Conservation (phyloP, 1,140 invertebrate genomes). For the Asbolus verrucosus region DNA sequence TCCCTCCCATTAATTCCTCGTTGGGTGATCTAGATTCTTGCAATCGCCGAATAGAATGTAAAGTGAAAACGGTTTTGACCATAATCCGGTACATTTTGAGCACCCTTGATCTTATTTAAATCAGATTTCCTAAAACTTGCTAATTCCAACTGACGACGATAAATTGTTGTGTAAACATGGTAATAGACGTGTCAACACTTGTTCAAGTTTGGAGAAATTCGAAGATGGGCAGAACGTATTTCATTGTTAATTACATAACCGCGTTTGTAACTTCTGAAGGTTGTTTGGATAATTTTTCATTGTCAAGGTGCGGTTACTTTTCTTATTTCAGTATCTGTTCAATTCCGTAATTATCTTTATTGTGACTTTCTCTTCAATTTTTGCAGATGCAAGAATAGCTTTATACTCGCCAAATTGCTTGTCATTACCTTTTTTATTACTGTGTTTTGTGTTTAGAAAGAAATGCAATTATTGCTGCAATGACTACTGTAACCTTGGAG, state of each 20-base stretch:
- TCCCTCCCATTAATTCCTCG: conserved; percentile 4
- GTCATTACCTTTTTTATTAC: not conserved
- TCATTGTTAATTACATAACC: too few species aligned
- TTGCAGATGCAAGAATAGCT: not conserved
- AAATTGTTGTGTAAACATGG: not conserved
- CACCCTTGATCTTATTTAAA: too few species aligned
- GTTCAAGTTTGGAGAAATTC: too few species aligned
- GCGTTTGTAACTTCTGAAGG: too few species aligned
- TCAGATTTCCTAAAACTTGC: too few species aligned
- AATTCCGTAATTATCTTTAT: not conserved
- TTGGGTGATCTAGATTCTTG: conserved; percentile 1
- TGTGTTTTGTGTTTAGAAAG: not conserved
- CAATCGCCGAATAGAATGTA: not conserved
- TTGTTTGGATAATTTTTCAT: conserved; percentile 20
- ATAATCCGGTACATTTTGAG: too few species aligned
- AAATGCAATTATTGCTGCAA: conserved; percentile 1
- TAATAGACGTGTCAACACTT: not conserved
- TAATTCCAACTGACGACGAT: too few species aligned
- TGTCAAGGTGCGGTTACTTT: conserved; percentile 19
- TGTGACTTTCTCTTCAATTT: conserved; percentile 30
- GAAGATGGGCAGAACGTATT: not conserved
- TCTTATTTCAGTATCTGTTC: not conserved
- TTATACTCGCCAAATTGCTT: not conserved
- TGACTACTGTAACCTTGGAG: not conserved
- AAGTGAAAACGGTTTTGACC: too few species aligned